These are phyloP conservation scores for Boloria euphrosyne DNA, from an alignment of 2,888 invertebrate genomes.

Conservation along the genomic window DNA sequence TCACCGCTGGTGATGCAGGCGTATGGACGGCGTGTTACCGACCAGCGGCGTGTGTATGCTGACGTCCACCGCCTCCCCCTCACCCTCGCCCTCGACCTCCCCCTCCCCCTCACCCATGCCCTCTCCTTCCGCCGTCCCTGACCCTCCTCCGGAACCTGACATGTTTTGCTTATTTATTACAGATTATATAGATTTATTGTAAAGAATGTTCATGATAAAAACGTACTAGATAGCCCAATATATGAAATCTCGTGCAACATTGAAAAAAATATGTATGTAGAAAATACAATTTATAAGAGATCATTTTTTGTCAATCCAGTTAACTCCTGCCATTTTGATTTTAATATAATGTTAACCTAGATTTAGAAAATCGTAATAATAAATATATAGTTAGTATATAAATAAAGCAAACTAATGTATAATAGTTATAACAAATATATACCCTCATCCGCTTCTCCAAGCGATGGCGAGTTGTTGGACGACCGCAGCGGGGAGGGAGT, in stretches of 20 bases:
- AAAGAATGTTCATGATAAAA: too few relatives aligned
- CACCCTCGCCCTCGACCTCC: conserved; percentile 62
- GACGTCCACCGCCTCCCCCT: conserved; percentile 71
- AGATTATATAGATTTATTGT: too few relatives aligned
- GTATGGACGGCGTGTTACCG: conserved; percentile 60
- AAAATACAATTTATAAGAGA: too few relatives aligned
- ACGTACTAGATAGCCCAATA: too few relatives aligned
- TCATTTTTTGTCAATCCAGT: too few relatives aligned
- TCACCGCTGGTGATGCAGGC: conserved; percentile 68
- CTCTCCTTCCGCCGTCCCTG: conserved; percentile 51
- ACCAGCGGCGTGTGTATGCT: conserved; percentile 79
- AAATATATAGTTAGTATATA: too few relatives aligned
- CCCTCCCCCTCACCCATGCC: conserved; percentile 51
- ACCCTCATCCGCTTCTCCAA: conserved; percentile 78
- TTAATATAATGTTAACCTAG: too few relatives aligned
- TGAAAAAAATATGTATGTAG: too few relatives aligned
- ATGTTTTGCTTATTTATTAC: too few relatives aligned
- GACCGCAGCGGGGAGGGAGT: conserved; percentile 72
- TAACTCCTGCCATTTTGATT: too few relatives aligned
- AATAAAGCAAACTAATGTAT: neutral
- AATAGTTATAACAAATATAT: conserved; percentile 19
- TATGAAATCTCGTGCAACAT: too few relatives aligned
- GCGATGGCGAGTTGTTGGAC: conserved; percentile 69
- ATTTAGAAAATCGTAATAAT: too few relatives aligned
- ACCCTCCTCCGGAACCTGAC: conserved; percentile 48